Conservation (phyloP, 2,888 invertebrate species). For the Ditula angustiorana region DNA sequence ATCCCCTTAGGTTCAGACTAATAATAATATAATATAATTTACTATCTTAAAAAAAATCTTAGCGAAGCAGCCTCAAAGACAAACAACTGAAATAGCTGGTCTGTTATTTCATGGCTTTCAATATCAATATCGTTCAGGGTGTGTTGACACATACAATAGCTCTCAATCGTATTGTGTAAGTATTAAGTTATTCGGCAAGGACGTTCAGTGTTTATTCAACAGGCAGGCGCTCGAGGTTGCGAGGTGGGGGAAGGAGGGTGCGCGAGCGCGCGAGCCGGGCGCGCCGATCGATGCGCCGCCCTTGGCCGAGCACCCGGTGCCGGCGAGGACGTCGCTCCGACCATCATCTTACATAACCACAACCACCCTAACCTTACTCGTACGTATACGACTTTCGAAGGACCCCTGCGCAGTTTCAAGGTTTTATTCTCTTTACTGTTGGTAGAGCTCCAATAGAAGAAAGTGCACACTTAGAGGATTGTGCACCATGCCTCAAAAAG, state of each 20-base stretch:
- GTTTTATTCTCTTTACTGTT: constrained; percentile 4
- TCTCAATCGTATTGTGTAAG: constrained; percentile 32
- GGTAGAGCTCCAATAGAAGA: background rate
- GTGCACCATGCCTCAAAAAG: background rate
- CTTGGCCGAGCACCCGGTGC: constrained; percentile 71
- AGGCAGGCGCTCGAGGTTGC: constrained; percentile 46
- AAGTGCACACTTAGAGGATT: background rate
- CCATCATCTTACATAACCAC: constrained; percentile 71
- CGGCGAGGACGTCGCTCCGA: constrained; percentile 66
- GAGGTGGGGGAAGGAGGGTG: constrained; percentile 46
- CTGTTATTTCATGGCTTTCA: constrained; percentile 28
- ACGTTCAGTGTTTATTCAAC: constrained; percentile 55
- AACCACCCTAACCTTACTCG: constrained; percentile 45
- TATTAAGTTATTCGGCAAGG: constrained; percentile 39
- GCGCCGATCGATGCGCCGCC: constrained; percentile 71
- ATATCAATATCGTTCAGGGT: constrained; percentile 23
- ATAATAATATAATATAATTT: background rate
- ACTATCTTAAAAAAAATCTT: background rate
- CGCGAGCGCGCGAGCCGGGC: constrained; percentile 56
- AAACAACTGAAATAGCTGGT: constrained; percentile 24
- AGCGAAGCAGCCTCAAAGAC: constrained; percentile 2
- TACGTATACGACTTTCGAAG: constrained; percentile 32
- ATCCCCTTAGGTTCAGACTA: too few species aligned
- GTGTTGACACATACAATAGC: constrained; percentile 37
- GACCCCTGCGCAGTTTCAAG: constrained; percentile 32